phyloP scores from a whole-genome alignment of 1,140 invertebrate species.

The Myzus persicae region DNA sequence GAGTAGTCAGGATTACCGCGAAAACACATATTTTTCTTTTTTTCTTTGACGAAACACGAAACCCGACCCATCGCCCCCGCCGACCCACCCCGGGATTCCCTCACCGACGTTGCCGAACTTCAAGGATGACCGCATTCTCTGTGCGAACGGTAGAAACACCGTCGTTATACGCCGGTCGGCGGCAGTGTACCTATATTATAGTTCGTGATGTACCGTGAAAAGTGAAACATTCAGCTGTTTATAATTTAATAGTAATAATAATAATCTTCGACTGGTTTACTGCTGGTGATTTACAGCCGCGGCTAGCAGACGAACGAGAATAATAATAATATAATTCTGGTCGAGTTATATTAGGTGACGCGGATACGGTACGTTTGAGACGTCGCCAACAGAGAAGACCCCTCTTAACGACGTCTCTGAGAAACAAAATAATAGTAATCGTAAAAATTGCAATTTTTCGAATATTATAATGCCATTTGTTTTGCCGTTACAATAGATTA shows the following conservation, averaged over 20 bases:
- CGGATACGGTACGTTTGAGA: not conserved
- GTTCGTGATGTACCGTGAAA: conserved; percentile 10
- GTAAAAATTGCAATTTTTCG: not conserved
- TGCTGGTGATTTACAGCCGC: not conserved
- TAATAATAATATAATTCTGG: not conserved
- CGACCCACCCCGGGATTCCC: conserved; percentile 9
- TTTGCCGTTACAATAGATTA: not conserved
- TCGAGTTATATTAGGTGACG: not conserved
- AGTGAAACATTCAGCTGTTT: conserved; percentile 15
- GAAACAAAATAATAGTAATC: not conserved
- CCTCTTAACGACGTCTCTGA: not conserved
- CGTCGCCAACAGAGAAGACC: not conserved
- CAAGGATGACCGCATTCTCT: conserved; percentile 43
- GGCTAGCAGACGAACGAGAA: not conserved
- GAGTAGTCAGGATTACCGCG: conserved; percentile 4
- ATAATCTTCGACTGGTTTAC: not conserved
- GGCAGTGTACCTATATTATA: not conserved
- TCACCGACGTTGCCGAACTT: conserved; percentile 52
- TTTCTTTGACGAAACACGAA: conserved; percentile 41
- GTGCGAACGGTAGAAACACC: not conserved
- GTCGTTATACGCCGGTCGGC: not conserved
- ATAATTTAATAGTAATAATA: not conserved
- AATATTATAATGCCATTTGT: too few relatives aligned
- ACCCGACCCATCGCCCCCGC: not conserved
- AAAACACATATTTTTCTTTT: conserved; percentile 15